These are phyloP conservation scores for Nasonovia ribisnigri DNA, from an alignment of 2,888 invertebrate species.

Conservation along the genomic window DNA sequence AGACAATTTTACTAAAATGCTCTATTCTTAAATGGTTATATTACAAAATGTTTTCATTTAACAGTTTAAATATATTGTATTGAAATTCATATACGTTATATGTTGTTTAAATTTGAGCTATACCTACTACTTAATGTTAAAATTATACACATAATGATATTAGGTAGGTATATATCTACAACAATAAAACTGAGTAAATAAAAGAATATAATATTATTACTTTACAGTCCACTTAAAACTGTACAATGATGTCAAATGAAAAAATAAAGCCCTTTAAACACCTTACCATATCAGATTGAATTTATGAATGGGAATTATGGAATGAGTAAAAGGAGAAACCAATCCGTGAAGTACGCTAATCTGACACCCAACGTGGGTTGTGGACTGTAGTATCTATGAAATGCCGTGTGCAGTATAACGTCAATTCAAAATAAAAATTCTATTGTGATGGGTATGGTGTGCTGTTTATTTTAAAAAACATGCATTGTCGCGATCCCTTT, in stretches of 20 bases:
- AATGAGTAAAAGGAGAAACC: not conserved
- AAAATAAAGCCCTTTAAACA: not conserved
- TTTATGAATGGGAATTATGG: not conserved
- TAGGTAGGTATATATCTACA: not conserved
- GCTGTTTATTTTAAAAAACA: constrained; percentile 19
- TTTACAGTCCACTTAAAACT: not conserved
- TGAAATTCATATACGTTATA: not conserved
- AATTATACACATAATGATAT: not conserved
- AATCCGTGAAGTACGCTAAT: constrained; percentile 17
- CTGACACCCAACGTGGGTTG: not conserved
- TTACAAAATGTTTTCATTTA: too few species aligned
- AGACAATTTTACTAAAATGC: not conserved
- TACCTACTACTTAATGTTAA: not conserved
- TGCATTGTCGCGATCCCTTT: not conserved
- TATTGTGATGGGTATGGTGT: not conserved
- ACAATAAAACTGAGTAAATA: not conserved
- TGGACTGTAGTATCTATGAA: not conserved
- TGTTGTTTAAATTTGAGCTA: not conserved
- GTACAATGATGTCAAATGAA: not conserved
- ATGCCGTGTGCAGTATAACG: not conserved
- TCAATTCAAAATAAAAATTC: not conserved
- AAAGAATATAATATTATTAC: not conserved
- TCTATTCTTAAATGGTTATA: too few species aligned
- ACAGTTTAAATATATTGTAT: not conserved
- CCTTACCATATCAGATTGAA: not conserved